A percentile compares a stretch with the other conserved stretches of the same genome.
Evolutionary conservation across 2,797 vertebrate genomes (phyloP).

Genomic region (Micropoecilia bifurca): DNA sequence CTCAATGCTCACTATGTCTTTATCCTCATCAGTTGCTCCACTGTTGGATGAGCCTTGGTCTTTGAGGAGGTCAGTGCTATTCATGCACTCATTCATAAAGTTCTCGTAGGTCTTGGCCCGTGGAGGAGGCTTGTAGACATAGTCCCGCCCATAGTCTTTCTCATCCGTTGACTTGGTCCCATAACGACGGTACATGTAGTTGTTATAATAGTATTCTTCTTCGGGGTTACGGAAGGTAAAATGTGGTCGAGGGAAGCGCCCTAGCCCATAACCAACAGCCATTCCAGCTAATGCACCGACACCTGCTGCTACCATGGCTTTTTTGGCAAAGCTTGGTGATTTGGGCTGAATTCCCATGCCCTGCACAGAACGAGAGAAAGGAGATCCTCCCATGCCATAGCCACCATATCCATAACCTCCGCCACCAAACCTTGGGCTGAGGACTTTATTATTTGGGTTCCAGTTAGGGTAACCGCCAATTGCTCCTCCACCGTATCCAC

Average conservation of each 20-base stretch:
- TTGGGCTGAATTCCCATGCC: conserved; percentile 73
- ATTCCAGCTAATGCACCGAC: conserved; percentile 81
- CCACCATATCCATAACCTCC: conserved; percentile 70
- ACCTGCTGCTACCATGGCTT: conserved; percentile 82
- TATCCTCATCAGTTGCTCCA: conserved; percentile 29
- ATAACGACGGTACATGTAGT: conserved; percentile 80
- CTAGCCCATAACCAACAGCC: conserved; percentile 83
- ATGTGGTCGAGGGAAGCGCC: conserved; percentile 81
- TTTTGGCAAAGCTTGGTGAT: conserved; percentile 79
- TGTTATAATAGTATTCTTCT: conserved; percentile 82
- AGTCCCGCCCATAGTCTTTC: conserved; percentile 75
- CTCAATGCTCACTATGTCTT: conserved; percentile 74
- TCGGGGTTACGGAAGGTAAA: conserved; percentile 74
- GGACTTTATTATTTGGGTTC: conserved; percentile 83
- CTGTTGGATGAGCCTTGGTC: conserved; percentile 34
- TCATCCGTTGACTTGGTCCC: conserved; percentile 71
- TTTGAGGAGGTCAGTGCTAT: conserved; percentile 59
- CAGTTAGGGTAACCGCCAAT: conserved; percentile 72
- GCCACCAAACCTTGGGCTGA: conserved; percentile 77
- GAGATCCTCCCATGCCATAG: conserved; percentile 74
- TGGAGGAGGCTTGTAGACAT: conserved; percentile 68
- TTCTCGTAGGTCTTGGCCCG: conserved; percentile 68
- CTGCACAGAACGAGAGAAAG: conserved; percentile 78
- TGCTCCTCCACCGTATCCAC: conserved; percentile 58
- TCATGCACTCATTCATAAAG: conserved; percentile 79